Base-by-base conservation (phyloP, 2,797 vertebrate species). In the Helicolenus hilgendorfi region DNA sequence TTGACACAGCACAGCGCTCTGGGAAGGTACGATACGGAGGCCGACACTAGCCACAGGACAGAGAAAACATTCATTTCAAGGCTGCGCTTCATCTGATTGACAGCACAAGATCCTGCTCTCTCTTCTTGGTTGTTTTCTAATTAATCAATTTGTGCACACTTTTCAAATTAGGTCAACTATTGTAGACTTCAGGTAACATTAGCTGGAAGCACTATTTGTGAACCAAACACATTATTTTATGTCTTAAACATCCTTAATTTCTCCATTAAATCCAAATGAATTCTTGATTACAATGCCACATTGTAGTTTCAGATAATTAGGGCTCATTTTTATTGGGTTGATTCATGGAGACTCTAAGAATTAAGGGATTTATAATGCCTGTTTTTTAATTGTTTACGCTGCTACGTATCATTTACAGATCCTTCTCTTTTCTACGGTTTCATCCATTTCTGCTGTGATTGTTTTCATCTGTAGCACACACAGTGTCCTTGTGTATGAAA, bases 41-140 rank as follows among this genome's bases (percentile, higher is more conserved):
- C 89, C 63, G 65, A 49, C 31, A 4, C 77, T 27, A 62, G 88
- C 91, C 59, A 11, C 75, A 8, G 86, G 92, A 83, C 59, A 68
- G 29, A 84, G 55, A 73, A 79, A 36, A 59, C 26, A 69, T 76
- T 6, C 7, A 79, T 76, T 73, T 73, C 78, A 76, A 89, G 73
- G 89, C 53, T 1, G 6, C 0, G 3, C 69, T 80, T 75, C 29
- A 38, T 70, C 29, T 64, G 80, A 89, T 71, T 35, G 90, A 83
- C 63, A 53, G 75, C 36, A 56, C 35, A 63, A 70, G 62, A 74
- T 1, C 20, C 20, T 4, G 55, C 35, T 73, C 58, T 71, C 35
- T 55, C 60, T 11, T 67, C 63, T 56, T 8, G 20, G 18, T 24
- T 74, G 10, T 77, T 74, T 24, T 35, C 18, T 33, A 27, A 72